phyloP scores from a whole-genome alignment of 2,888 invertebrate species.

The Troides helena region DNA sequence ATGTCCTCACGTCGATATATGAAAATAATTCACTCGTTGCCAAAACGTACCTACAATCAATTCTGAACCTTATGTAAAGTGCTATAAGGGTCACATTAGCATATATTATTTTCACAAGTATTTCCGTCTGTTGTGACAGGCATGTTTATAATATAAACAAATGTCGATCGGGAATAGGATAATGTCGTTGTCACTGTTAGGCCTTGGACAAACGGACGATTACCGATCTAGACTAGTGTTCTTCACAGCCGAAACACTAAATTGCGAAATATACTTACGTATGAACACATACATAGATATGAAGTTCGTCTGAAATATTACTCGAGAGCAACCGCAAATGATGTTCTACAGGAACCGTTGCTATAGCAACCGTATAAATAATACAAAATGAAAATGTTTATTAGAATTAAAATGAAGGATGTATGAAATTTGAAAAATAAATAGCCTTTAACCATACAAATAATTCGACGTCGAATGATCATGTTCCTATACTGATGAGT shows the following conservation, averaged over 20 bases:
- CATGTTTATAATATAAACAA: constrained; percentile 71
- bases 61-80: constrained; percentile 26
- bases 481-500: too few species aligned
- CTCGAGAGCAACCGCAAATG: too few species aligned
- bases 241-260: constrained; percentile 34
- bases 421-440: too few species aligned
- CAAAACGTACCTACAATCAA: constrained; percentile 23
- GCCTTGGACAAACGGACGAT: constrained; percentile 56
- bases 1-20: constrained; percentile 49
- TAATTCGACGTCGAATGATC: too few species aligned
- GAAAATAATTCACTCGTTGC: constrained; percentile 32
- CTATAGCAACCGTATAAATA: too few species aligned
- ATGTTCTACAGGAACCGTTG: too few species aligned
- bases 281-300: too few species aligned
- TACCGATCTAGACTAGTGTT: constrained; percentile 41
- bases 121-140: constrained; percentile 45
- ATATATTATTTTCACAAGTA: constrained; percentile 26
- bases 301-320: too few species aligned
- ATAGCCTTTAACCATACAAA: too few species aligned
- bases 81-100: constrained; percentile 25
- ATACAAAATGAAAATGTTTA: too few species aligned
- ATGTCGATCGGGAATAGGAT: constrained; percentile 67
- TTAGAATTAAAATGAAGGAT: too few species aligned
- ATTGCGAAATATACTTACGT: constrained; percentile 1
- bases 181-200: constrained; percentile 69